phyloP scores from a whole-genome alignment of 2,113 vertebrate genomes.

The Piprites chloris region DNA sequence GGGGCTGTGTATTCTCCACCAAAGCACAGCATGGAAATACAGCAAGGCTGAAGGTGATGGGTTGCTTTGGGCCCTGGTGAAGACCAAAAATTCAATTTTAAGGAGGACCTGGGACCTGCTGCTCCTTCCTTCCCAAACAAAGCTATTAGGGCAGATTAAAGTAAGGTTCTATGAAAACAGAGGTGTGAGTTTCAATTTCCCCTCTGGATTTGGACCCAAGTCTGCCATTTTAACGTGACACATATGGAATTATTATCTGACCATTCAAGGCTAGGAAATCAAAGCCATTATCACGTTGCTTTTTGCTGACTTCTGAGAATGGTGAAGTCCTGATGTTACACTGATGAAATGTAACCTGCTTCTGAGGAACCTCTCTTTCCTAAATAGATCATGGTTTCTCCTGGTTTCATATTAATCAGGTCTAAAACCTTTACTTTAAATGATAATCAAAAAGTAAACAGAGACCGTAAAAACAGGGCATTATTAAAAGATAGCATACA shows the following conservation, averaged over 20 bases:
- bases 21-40: not conserved
- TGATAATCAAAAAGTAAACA: not conserved
- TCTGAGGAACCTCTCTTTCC: not conserved
- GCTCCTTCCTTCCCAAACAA: not conserved
- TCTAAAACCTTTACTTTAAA: not conserved
- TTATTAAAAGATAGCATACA: not conserved
- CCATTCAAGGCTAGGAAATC: not conserved
- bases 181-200: not conserved
- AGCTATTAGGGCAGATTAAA: not conserved
- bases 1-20: not conserved
- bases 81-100: not conserved
- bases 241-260: accelerated
- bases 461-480: not conserved
- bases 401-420: not conserved
- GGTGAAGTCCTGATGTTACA: not conserved
- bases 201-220: not conserved
- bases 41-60: accelerated
- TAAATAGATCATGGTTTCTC: not conserved
- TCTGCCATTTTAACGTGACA: not conserved
- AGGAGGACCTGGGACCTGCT: not conserved
- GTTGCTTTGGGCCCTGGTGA: not conserved
- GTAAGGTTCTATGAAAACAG: not conserved
- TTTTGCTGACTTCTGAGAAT: not conserved
- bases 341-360: not conserved
- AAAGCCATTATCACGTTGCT: not conserved